These are phyloP conservation scores for Pheucticus melanocephalus DNA, from an alignment of 2,113 vertebrate genomes.

Conservation along the genomic window DNA sequence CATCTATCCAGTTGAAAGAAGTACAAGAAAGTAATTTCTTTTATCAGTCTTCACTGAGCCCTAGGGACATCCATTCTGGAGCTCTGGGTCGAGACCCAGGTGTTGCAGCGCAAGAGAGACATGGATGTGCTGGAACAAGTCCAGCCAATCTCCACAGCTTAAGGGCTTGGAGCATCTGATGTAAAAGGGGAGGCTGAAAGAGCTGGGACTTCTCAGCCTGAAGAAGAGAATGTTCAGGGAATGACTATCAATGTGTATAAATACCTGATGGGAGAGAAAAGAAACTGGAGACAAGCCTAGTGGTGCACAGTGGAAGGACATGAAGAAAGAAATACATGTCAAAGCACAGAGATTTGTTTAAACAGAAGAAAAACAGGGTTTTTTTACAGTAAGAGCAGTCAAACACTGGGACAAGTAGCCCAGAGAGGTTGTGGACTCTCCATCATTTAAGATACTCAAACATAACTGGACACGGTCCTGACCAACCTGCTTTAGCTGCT, in stretches of 20 bases:
- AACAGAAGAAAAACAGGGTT: neutral
- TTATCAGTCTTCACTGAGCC: neutral
- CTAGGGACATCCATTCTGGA: neutral
- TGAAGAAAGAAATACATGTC: neutral
- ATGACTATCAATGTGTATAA: neutral
- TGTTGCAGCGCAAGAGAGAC: rapidly evolving
- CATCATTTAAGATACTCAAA: neutral
- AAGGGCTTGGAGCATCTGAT: neutral
- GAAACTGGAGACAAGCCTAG: neutral
- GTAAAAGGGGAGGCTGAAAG: neutral
- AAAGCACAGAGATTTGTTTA: neutral
- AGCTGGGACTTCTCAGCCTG: neutral
- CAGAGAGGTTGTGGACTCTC: neutral
- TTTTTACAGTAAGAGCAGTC: neutral
- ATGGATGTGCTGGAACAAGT: neutral
- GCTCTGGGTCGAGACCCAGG: neutral
- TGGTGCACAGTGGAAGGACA: neutral
- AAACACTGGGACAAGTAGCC: neutral
- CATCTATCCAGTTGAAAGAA: neutral
- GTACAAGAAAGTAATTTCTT: neutral
- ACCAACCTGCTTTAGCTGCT: neutral
- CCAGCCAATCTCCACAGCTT: neutral
- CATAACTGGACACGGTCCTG: rapidly evolving
- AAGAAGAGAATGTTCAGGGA: neutral
- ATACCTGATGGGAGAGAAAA: neutral